Evolutionary conservation across 2,113 vertebrate genomes (phyloP), one percentile per base, ranked within the genome.

Genomic region (Lanius ludovicianus): DNA sequence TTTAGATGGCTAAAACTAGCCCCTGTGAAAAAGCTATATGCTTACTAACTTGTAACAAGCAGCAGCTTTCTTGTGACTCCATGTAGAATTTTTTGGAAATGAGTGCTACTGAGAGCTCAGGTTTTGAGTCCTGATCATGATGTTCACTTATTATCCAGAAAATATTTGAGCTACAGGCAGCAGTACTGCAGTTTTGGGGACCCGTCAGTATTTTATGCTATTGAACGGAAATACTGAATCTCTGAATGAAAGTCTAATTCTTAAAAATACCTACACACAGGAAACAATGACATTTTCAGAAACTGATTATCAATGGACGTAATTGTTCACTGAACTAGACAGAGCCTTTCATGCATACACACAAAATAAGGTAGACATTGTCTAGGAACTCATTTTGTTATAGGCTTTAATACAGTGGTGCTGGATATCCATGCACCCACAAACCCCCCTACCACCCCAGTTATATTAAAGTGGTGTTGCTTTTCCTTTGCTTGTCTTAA

Each of bases 281-380:
- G 95, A 96, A 96, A 63, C 31, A 65, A 63, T 96, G 95, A 91
- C 91, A 80, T 94, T 96, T 97, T 87, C 87, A 97, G 95, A 97
- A 96, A 95, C 95, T 74, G 55, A 73, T 89, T 86, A 90, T 82
- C 79, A 83, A 7, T 96, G 95, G 95, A 88, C 3, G 64, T 70
- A 94, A 35, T 87, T 88, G 87, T 96, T 96, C 90, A 90, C 65
- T 94, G 90, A 97, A 91, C 85, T 93, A 85, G 87, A 87, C 78
- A 95, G 78, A 94, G 50, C 23, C 94, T 60, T 90, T 96, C 92
- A 96, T 90, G 93, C 82, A 52, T 94, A 63, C 82, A 78, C 42
- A 47, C 59, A 84, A 74, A 94, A 85, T 35, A 83, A 65, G 1
- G 5, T 59, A 79, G 62, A 70, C 30, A 69, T 91, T 60, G 35